These are phyloP conservation scores for Oryzias melastigma DNA, from an alignment of 2,113 vertebrate genomes.

Conservation along the genomic window DNA sequence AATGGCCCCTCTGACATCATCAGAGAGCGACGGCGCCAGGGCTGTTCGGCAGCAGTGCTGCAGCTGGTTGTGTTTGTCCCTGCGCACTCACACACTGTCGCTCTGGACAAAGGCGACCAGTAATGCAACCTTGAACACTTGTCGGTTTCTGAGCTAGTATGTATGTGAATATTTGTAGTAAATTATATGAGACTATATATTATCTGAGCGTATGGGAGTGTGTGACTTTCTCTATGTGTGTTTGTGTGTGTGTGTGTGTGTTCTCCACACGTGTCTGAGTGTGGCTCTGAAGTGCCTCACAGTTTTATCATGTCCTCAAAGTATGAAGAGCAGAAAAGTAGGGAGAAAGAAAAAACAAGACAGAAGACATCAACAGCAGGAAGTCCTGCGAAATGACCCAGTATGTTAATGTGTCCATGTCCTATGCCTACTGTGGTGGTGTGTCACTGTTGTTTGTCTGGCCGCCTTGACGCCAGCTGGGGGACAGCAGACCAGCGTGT, in stretches of 20 bases:
- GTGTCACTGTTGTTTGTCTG: slow-evolving; percentile 65
- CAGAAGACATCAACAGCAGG: slow-evolving; percentile 38
- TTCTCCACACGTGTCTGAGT: slow-evolving; percentile 74
- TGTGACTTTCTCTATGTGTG: slow-evolving; percentile 60
- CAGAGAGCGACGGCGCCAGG: slow-evolving; percentile 59
- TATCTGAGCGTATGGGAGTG: slow-evolving; percentile 56
- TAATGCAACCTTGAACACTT: slow-evolving; percentile 66
- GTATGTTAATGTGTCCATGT: slow-evolving; percentile 63
- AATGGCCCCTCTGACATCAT: slow-evolving; percentile 55
- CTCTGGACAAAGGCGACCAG: slow-evolving; percentile 71
- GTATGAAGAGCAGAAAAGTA: slow-evolving; percentile 80
- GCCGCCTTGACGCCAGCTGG: slow-evolving; percentile 59
- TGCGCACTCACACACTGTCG: slow-evolving; percentile 49
- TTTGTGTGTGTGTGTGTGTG: slow-evolving; percentile 50
- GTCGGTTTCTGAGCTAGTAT: slow-evolving; percentile 65
- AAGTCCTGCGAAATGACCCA: slow-evolving; percentile 24
- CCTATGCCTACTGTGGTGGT: slow-evolving; percentile 50
- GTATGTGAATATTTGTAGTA: slow-evolving; percentile 77
- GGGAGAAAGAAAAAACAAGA: slow-evolving; percentile 44
- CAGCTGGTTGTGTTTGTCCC: slow-evolving; percentile 63
- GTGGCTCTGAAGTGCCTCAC: slow-evolving; percentile 99
- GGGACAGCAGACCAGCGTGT: slow-evolving; percentile 59
- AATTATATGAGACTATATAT: slow-evolving; percentile 60
- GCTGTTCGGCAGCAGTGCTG: slow-evolving; percentile 46
- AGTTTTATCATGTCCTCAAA: slow-evolving; percentile 96